Base-by-base conservation (phyloP, 92 coral and sea anemone genomes). In the Bergia puertoricense region DNA sequence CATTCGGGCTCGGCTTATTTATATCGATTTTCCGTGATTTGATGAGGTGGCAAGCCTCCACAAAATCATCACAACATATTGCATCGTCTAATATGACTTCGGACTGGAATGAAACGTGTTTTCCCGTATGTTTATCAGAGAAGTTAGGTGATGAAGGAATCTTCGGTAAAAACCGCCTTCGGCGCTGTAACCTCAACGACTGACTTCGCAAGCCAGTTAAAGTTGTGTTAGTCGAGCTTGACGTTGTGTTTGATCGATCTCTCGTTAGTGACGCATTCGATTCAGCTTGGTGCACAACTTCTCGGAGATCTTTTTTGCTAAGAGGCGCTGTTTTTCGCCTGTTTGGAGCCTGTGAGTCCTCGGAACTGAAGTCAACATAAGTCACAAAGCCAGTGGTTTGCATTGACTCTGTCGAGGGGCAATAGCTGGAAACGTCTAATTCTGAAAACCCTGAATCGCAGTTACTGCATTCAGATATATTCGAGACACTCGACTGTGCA, bases 11-110 rank as follows among this genome's bases (percentile, higher is more conserved):
- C 11, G 88, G 91, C n/a, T 93, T 91, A 77, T 97, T 93, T 11
- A 95, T 88, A 89, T 95, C 95, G 6, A 94, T 92, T 74, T 88
- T 91, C 75, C 91, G 88, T 3, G 97, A 93, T 74, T 93, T 95
- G 81, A 95, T 95, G 82, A 95, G 86, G 38, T 95, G 95, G 59
- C 98, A 95, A 0, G 96, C 91, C 62, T 93, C 98, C 14, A 95
- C 98, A 81, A 95, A 95, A 57, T 95, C 96, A 77, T 93, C 95
- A 82, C 86, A 88, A 15, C 85, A 69, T 18, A 95, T 78, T 15
- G 98, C 94, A 22, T 88, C 85, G 69, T 95, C 98, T 46, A 95
- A 67, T 11, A 95, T 57, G 37, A 95, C 89, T 65, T 92, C 95
- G 3, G 93, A 82, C 50, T 94, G 89, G 43, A 95, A 95, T 10